Conservation (phyloP, 2,888 invertebrate species). For the Cephus spinipes region DNA sequence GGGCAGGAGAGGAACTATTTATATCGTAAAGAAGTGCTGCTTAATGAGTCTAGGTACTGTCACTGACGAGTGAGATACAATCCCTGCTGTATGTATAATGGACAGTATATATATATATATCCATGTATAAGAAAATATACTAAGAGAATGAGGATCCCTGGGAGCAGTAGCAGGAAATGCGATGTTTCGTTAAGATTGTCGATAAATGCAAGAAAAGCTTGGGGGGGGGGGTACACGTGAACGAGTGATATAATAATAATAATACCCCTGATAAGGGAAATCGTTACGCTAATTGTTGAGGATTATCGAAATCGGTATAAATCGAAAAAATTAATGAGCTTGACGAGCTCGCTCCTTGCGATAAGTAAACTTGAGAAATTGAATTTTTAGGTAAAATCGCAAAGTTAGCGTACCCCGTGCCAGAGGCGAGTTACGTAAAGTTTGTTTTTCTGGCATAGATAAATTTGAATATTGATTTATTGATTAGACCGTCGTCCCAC, state of each 20-base stretch:
- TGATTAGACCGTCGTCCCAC: background rate
- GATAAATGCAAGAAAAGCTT: background rate
- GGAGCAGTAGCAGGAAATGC: background rate
- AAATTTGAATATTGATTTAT: constrained; percentile 16
- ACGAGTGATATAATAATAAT: background rate
- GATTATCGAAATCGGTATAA: background rate
- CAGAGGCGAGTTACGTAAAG: background rate
- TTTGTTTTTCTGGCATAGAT: background rate
- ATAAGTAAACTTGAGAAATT: background rate
- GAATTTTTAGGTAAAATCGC: background rate
- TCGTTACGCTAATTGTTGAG: background rate
- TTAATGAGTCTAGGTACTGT: constrained; percentile 65
- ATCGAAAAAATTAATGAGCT: background rate
- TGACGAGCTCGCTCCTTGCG: background rate
- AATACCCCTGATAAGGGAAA: background rate
- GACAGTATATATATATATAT: background rate
- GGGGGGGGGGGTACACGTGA: background rate
- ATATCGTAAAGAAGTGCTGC: constrained; percentile 36
- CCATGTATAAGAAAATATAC: background rate
- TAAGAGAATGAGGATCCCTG: too few relatives aligned
- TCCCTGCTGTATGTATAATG: constrained; percentile 22
- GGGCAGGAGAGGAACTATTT: background rate
- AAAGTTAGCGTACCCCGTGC: background rate
- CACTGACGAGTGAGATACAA: constrained; percentile 57
- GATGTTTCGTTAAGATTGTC: background rate